These are phyloP conservation scores for Clanis bilineata DNA, from an alignment of 2,888 invertebrate species.

Conservation along the genomic window DNA sequence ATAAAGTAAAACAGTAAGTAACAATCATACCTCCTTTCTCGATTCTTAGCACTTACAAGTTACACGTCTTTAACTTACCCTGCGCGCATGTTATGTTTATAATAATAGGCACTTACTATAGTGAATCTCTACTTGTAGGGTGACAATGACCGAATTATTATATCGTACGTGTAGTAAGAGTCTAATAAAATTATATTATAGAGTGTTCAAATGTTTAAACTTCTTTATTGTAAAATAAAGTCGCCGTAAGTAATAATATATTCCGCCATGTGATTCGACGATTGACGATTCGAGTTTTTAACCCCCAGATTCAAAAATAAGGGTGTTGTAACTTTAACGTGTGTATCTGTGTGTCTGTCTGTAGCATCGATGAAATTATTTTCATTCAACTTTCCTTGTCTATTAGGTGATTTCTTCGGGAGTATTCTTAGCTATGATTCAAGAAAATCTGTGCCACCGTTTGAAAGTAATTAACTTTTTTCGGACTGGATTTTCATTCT, in stretches of 20 bases:
- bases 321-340: no score
- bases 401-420: no score
- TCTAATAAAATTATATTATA: slow-evolving; percentile 4
- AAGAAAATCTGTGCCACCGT: no score
- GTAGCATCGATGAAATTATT: no score
- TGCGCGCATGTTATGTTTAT: not conserved
- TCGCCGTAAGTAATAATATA: not conserved
- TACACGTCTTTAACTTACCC: not conserved
- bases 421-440: no score
- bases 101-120: slow-evolving; percentile 41
- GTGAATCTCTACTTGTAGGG: not conserved
- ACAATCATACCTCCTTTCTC: not conserved
- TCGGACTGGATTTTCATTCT: no score
- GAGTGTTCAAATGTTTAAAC: not conserved
- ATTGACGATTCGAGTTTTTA: no score
- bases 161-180: slow-evolving; percentile 1
- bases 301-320: no score
- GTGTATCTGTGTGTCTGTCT: no score
- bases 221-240: not conserved
- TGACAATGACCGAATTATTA: slow-evolving; percentile 12
- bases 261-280: not conserved
- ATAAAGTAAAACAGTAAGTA: not conserved
- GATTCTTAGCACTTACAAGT: no score
- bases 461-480: no score
- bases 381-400: no score